Percentiles rank a stretch among this genome's conserved stretches.
Evolutionary conservation across 2,797 vertebrate genomes (phyloP).

Genomic region (Yasuhikotakia modesta): DNA sequence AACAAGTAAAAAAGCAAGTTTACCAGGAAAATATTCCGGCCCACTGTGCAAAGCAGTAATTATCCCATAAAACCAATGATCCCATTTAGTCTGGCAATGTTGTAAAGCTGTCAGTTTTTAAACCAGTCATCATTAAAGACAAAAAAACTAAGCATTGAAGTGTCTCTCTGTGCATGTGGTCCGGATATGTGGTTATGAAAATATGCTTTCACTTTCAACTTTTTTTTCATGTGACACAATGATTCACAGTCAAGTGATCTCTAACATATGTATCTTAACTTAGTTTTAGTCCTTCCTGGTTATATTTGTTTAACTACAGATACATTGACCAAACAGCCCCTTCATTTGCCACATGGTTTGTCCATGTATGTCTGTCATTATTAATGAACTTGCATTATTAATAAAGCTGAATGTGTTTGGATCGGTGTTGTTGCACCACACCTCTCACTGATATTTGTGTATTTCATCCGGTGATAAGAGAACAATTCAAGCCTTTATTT

Average conservation of each 20-base stretch:
- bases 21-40: neutral
- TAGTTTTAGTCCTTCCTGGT: neutral
- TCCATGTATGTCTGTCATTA: conserved; percentile 28
- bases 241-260: too few species aligned
- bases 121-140: neutral
- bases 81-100: conserved; percentile 35
- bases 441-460: conserved; percentile 30
- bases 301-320: neutral
- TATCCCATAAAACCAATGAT: conserved; percentile 4
- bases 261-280: neutral
- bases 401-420: conserved; percentile 59
- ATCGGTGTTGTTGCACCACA: conserved; percentile 33
- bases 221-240: neutral
- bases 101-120: neutral
- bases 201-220: neutral
- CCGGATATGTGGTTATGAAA: neutral
- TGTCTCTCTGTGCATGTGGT: neutral
- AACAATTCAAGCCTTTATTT: conserved; percentile 21
- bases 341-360: neutral
- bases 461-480: conserved; percentile 19
- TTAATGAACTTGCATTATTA: conserved; percentile 66
- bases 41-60: neutral
- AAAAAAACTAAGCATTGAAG: neutral
- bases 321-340: neutral
- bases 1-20: neutral